Conservation (phyloP, 2,797 vertebrate species). For the Muscicapa striata region DNA sequence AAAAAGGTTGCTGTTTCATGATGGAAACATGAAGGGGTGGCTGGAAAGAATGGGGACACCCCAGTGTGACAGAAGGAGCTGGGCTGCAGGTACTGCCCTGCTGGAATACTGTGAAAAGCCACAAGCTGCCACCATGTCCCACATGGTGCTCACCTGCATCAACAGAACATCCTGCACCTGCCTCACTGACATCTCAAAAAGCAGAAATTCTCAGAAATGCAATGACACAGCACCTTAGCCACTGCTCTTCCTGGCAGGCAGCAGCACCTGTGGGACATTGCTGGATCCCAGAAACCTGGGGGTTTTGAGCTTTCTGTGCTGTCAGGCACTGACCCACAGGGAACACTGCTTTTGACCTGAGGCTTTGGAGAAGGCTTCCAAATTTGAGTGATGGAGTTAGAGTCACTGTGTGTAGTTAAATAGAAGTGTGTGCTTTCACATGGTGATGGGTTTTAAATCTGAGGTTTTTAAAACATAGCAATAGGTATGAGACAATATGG, state of each 20-base stretch:
- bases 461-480: no score
- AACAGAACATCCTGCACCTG: neutral
- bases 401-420: no score
- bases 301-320: no score
- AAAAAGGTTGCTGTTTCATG: neutral
- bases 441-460: no score
- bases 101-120: neutral
- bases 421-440: no score
- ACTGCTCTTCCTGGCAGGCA: neutral
- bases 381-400: no score
- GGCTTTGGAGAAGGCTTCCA: no score
- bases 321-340: no score
- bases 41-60: neutral
- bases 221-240: neutral
- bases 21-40: neutral
- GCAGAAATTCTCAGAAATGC: constrained; percentile 10
- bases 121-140: neutral
- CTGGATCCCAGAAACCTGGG: no score
- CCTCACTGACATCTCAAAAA: neutral
- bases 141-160: neutral
- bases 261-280: neutral
- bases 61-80: neutral
- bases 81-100: neutral
- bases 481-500: no score
- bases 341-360: no score